phyloP scores from a whole-genome alignment of 2,113 vertebrate species.

The Gavia stellata region DNA sequence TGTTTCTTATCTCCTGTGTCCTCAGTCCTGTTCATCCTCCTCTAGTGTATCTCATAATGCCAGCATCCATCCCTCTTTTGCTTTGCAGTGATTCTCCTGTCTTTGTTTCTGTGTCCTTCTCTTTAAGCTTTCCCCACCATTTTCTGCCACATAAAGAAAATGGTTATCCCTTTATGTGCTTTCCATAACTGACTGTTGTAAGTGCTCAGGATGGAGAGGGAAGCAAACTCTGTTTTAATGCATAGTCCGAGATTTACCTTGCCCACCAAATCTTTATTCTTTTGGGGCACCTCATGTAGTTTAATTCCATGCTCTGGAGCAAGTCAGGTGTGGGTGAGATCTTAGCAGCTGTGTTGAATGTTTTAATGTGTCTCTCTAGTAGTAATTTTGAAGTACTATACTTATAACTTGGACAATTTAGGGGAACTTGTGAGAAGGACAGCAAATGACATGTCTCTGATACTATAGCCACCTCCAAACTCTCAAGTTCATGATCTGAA shows the following conservation, averaged over 20 bases:
- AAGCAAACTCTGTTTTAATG: background rate
- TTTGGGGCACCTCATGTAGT: background rate
- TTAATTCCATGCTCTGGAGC: background rate
- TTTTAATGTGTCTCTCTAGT: background rate
- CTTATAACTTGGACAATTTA: background rate
- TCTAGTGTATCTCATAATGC: rapidly evolving
- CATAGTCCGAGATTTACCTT: background rate
- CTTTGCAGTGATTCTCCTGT: background rate
- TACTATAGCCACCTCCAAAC: background rate
- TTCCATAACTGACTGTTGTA: background rate
- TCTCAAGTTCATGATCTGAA: background rate
- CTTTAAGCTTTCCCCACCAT: background rate
- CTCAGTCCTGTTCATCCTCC: background rate
- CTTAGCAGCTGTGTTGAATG: background rate
- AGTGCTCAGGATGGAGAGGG: background rate
- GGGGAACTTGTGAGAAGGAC: background rate
- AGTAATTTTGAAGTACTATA: background rate
- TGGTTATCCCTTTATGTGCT: background rate
- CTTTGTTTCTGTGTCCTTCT: background rate
- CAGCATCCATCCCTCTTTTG: background rate
- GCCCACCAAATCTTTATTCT: background rate
- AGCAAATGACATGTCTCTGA: background rate
- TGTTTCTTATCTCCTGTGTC: background rate
- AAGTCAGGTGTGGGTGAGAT: background rate
- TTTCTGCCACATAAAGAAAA: background rate